Base-by-base conservation (phyloP, 2,888 invertebrate species). In the Asteroscopus sphinx region DNA sequence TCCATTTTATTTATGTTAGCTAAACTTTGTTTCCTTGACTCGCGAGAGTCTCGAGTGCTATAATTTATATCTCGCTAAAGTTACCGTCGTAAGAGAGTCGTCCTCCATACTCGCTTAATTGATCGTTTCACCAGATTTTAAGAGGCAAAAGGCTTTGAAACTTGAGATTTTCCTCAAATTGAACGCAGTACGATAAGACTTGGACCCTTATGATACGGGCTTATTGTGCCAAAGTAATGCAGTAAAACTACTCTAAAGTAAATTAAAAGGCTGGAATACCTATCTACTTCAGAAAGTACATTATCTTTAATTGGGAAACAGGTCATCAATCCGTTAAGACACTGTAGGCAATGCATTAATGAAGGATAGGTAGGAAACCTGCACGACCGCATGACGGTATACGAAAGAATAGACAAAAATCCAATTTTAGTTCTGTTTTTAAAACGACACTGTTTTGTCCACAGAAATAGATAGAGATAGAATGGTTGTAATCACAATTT, bases 1-100 rank as follows among this genome's bases (percentile, higher is more conserved):
- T 21, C 28, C 28, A 45, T 48, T 33, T 32, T 25, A 49, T 49
- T 35, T 6, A 4, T 21, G 2, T 16, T 25, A 45, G 32, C 37
- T 45, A 48, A 49, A 30, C 33, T 33, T 46, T 40, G 30, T 66
- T 59, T 53, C 25, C 9, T 37, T 21, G 15, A n/a, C n/a, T n/a
- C 33, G 37, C 15, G 21, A 30, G 26, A 6, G 28, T 28, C 11
- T 15, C n/a, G 25, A 39, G 7, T 42, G 15, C 41, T 49, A 28
- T 68, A 56, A 56, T 47, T 51, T 52, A 25, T 37, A 36, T 66
- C 47, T 65, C 41, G 37, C 30, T 26, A 17, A 61, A 66, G 41
- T 54, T 41, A 37, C 36, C 54, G 21, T 57, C 44, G 51, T 68
- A 39, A 44, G 33, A 17, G 12, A 30, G 33, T 45, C 53, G 28